Base-by-base conservation (phyloP, 35 echinoderm and acorn worm species). In the Apostichopus parvimensis region DNA sequence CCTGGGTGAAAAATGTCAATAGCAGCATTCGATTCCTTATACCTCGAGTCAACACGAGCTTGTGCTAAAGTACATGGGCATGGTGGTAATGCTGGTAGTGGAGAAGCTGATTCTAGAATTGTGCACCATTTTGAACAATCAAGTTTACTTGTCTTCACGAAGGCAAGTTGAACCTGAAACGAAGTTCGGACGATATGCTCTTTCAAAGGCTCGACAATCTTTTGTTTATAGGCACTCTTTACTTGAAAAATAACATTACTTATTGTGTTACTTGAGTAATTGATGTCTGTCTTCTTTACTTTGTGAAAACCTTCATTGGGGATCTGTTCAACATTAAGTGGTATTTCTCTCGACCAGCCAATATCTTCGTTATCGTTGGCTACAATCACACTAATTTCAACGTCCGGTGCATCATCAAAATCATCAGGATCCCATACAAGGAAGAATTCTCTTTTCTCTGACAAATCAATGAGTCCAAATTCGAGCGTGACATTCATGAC, bases 71-170 rank as follows among this genome's bases (percentile, higher is more conserved):
- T 28, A 57, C 54, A 87, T 85, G 82, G 94, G 76, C 60, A 22
- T 82, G 94, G 94, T 78, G 94, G 94, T 91, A 88, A 60, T 28
- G 10, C 82, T 83, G 17, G 87, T 55, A 56, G 21, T 13, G 62
- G 87, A 70, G 60, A 88, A 53, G 90, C 90, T 4, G 72, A 64
- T 54, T 56, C 86, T 10, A 83, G 79, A 28, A 87, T 87, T 68
- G 28, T 56, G 87, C 73, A 6, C 87, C 87, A 66, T 68, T 26
- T 15, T 55, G 87, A 73, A 52, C 65, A 24, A 9, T 11, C 15
- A n/a, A 10, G 3, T 14, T 76, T 23, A 6, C 22, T 0, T 9
- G 14, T 8, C 1, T 17, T 82, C 54, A 57, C 53, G 11, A 4
- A 11, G 18, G 9, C 10, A 79, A 79, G 17, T 12, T 17, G 65